Percentiles rank a stretch among this genome's conserved stretches.
phyloP scores from a whole-genome alignment of 2,888 invertebrate species.

The Ophonus ardosiacus region DNA sequence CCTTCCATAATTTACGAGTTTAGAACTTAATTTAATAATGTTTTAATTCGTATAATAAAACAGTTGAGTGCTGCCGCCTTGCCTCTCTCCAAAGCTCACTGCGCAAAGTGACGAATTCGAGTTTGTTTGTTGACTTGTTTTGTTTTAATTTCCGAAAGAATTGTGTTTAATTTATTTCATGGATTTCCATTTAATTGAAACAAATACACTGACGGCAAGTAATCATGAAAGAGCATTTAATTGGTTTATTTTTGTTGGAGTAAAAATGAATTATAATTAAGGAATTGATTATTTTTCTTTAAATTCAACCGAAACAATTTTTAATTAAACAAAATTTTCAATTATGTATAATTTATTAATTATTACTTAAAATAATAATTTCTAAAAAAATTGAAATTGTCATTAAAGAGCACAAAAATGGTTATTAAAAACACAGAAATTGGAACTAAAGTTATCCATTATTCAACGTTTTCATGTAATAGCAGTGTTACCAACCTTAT shows the following conservation, averaged over 20 bases:
- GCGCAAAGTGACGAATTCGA: not conserved
- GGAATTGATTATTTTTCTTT: not conserved
- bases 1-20: constrained; percentile 61
- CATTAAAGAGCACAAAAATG: too few species aligned
- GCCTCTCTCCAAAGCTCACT: not conserved
- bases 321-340: too few species aligned
- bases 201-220: constrained; percentile 26
- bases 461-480: too few species aligned
- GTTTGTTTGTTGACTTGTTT: constrained; percentile 1
- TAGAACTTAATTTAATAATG: constrained; percentile 64
- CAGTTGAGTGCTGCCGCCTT: constrained; percentile 29
- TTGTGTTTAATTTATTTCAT: constrained; percentile 44
- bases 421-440: too few species aligned
- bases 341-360: too few species aligned
- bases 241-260: constrained; percentile 13
- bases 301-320: not conserved
- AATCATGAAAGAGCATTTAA: constrained; percentile 34
- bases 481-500: too few species aligned
- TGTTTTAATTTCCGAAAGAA: constrained; percentile 20
- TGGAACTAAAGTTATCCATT: too few species aligned
- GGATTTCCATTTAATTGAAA: constrained; percentile 39
- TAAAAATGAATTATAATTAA: constrained; percentile 28
- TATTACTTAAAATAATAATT: too few species aligned
- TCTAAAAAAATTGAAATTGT: too few species aligned
- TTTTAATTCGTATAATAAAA: constrained; percentile 64